phyloP scores from a whole-genome alignment of 2,888 invertebrate genomes.

The Julus scandinavius region DNA sequence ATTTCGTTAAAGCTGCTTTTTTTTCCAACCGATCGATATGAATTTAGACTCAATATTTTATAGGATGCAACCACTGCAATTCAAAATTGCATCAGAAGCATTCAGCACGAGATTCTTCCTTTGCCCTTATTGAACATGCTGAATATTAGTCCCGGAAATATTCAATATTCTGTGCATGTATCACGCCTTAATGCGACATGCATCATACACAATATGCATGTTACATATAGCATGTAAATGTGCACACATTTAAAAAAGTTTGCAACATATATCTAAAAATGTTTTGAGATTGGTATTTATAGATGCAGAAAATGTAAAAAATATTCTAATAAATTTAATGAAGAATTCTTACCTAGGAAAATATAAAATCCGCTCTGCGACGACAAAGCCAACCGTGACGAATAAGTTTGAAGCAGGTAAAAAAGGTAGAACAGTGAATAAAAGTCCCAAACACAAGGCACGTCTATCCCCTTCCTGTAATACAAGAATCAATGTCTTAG shows the following conservation, averaged over 20 bases:
- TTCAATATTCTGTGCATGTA: not conserved
- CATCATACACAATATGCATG: too few relatives aligned
- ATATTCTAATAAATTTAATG: too few relatives aligned
- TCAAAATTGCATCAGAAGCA: not conserved
- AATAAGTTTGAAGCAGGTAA: slow-evolving; percentile 56
- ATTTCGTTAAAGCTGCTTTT: not conserved
- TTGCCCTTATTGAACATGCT: not conserved
- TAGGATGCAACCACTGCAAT: not conserved
- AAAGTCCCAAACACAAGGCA: slow-evolving; percentile 59
- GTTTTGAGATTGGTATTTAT: too few relatives aligned
- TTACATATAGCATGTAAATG: too few relatives aligned
- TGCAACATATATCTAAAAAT: too few relatives aligned
- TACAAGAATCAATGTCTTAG: not conserved
- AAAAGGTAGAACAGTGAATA: slow-evolving; percentile 63
- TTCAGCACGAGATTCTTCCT: not conserved
- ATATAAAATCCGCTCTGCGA: slow-evolving; percentile 55
- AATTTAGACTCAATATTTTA: not conserved
- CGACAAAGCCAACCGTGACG: slow-evolving; percentile 56
- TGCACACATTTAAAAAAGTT: too few relatives aligned
- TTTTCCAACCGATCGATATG: not conserved
- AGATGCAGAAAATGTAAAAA: too few relatives aligned
- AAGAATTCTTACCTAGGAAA: slow-evolving; percentile 53
- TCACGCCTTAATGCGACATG: too few relatives aligned
- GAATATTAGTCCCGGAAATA: not conserved
- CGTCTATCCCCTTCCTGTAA: slow-evolving; percentile 54